phyloP scores from a whole-genome alignment of 1,140 invertebrate species.

The Conopomorpha cramerella region DNA sequence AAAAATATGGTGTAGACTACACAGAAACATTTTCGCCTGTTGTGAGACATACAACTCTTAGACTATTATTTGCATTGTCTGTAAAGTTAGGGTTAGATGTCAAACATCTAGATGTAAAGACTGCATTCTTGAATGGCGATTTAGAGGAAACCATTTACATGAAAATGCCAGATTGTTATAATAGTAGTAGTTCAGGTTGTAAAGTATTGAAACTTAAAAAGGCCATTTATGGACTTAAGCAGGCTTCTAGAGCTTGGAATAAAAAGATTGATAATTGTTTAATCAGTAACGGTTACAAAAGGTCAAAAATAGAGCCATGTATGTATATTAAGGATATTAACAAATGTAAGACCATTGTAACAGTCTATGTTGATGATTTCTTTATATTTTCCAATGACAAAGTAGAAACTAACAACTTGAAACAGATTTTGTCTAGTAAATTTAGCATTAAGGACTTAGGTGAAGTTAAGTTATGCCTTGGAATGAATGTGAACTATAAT shows the following conservation, averaged over 20 bases:
- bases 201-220: not conserved
- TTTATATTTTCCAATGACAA: conserved; percentile 3
- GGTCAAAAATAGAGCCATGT: conserved; percentile 16
- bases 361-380: conserved; percentile 1
- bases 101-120: not conserved
- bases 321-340: conserved; percentile 12
- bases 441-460: no score
- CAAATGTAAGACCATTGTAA: conserved; percentile 7
- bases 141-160: not conserved
- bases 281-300: conserved; percentile 8
- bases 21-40: not conserved
- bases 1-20: not conserved
- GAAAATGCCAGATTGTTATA: not conserved
- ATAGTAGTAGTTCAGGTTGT: no score
- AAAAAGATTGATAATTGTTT: conserved; percentile 4
- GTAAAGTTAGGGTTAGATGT: not conserved
- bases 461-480: no score
- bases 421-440: no score
- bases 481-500: no score
- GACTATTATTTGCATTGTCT: not conserved
- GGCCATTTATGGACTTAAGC: not conserved
- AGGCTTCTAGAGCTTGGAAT: not conserved
- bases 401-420: not conserved
- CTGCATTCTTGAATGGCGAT: not conserved
- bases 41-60: not conserved